These are phyloP conservation scores for Baronia brevicornis DNA, from an alignment of 2,888 invertebrate genomes.

Conservation along the genomic window DNA sequence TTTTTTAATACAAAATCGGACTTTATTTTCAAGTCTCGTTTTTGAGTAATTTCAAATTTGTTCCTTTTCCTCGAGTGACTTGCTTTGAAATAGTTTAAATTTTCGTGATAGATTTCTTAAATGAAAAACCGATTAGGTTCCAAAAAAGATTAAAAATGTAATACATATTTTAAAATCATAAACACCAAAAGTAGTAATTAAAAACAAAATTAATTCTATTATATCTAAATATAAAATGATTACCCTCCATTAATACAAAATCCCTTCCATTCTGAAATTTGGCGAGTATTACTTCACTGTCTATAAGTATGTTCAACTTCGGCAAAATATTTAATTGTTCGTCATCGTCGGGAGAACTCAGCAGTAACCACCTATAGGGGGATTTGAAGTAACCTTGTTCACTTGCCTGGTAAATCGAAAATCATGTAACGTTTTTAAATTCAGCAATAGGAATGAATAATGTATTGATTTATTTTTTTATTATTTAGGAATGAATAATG, in stretches of 20 bases:
- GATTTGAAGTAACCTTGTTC: conserved; percentile 56
- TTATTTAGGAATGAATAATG: too few relatives aligned
- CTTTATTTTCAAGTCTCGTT: too few relatives aligned
- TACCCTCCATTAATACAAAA: conserved; percentile 48
- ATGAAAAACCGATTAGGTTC: too few relatives aligned
- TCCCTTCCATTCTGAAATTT: conserved; percentile 26
- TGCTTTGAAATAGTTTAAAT: too few relatives aligned
- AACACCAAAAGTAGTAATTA: neutral
- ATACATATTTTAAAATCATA: neutral
- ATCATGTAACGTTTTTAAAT: too few relatives aligned
- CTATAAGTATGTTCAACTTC: conserved; percentile 45
- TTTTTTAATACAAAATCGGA: too few relatives aligned
- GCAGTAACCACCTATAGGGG: conserved; percentile 69
- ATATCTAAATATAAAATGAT: conserved; percentile 2
- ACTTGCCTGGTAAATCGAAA: conserved; percentile 54
- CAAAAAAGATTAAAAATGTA: too few relatives aligned
- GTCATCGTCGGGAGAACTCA: conserved; percentile 26
- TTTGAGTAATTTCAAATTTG: too few relatives aligned
- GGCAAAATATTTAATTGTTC: conserved; percentile 20
- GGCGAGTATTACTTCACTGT: conserved; percentile 69
- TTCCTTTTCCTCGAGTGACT: too few relatives aligned
- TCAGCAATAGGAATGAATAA: too few relatives aligned
- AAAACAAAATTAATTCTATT: neutral
- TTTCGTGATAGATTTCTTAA: too few relatives aligned
- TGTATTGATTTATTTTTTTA: too few relatives aligned